A percentile compares a stretch with the other conserved stretches of the same genome.
Evolutionary conservation across 2,113 vertebrate genomes (phyloP).

Genomic region (Lynx canadensis): DNA sequence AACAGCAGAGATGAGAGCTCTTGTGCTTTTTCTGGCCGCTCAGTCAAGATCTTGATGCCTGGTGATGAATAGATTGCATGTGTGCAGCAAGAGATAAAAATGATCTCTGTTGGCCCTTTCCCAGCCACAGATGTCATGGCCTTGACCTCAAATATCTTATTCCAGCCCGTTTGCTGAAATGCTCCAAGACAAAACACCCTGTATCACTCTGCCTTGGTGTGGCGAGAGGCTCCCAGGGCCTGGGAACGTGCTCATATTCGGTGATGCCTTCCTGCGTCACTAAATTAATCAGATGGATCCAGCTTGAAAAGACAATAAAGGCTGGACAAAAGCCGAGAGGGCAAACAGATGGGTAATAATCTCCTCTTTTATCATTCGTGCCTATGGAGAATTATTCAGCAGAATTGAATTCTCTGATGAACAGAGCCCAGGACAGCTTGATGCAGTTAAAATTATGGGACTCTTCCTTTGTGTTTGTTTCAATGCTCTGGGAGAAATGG

Average conservation of each 20-base stretch:
- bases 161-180: constrained; percentile 54
- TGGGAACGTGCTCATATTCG: constrained; percentile 24
- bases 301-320: constrained; percentile 74
- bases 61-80: constrained; percentile 63
- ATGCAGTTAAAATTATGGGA: constrained; percentile 12
- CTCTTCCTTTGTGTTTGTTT: constrained; percentile 55
- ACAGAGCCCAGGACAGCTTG: constrained; percentile 34
- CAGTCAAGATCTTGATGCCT: not conserved
- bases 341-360: constrained; percentile 78
- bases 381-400: constrained; percentile 66
- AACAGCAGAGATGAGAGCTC: not conserved
- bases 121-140: constrained; percentile 50
- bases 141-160: constrained; percentile 60
- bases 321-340: constrained; percentile 75
- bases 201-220: not conserved
- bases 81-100: constrained; percentile 62
- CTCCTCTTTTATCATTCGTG: constrained; percentile 69
- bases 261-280: constrained; percentile 50
- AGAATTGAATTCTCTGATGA: constrained; percentile 64
- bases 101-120: constrained; percentile 39
- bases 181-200: not conserved
- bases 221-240: not conserved
- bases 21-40: not conserved
- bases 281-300: constrained; percentile 68
- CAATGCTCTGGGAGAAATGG: constrained; percentile 23